These are phyloP conservation scores for Papilio xuthus DNA, from an alignment of 1,140 invertebrate genomes.

Conservation along the genomic window DNA sequence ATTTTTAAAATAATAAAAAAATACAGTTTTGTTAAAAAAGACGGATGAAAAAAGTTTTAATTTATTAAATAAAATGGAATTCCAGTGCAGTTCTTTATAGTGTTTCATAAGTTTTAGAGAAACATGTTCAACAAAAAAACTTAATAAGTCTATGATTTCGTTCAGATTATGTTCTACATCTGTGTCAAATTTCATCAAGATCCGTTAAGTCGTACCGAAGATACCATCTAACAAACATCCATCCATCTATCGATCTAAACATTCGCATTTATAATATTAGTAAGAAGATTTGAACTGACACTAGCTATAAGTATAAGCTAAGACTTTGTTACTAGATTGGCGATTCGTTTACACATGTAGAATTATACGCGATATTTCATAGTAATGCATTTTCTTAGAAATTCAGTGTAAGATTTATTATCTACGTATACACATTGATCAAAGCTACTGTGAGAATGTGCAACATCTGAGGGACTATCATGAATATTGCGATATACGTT, in stretches of 20 bases:
- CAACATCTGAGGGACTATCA: neutral
- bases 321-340: constrained; percentile 17
- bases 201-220: no score
- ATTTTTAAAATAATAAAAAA: neutral
- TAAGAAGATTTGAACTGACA: neutral
- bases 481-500: no score
- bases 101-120: no score
- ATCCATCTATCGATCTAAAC: no score
- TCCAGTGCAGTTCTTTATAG: neutral
- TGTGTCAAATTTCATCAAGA: no score
- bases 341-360: constrained; percentile 15
- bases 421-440: neutral
- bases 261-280: no score
- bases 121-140: no score
- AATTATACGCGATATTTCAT: constrained; percentile 16
- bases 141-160: no score
- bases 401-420: constrained; percentile 12
- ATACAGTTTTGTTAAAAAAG: neutral
- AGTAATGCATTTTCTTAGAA: constrained; percentile 25
- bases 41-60: neutral
- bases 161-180: no score
- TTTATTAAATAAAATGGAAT: neutral
- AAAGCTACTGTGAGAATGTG: neutral
- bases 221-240: no score
- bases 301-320: neutral